Conservation (phyloP, 2,888 invertebrate species). For the Harpagoxenus sublaevis region DNA sequence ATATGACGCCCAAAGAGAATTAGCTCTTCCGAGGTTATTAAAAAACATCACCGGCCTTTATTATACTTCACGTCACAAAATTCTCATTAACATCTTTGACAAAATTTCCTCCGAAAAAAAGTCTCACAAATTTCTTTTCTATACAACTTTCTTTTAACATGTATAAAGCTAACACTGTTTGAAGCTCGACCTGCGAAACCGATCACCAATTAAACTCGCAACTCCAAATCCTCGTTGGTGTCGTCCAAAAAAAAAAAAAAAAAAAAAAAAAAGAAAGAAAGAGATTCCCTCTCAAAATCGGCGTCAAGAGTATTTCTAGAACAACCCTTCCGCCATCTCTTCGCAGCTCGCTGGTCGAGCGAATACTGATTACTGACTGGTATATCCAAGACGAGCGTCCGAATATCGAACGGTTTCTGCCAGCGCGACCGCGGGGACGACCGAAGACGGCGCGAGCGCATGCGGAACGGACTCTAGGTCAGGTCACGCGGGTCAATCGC, state of each 20-base stretch:
- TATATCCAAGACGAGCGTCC: background rate
- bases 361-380: slow-evolving; percentile 25
- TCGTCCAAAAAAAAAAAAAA: background rate
- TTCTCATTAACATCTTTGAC: background rate
- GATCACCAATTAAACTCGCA: background rate
- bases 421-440: background rate
- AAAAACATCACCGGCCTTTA: slow-evolving; percentile 14
- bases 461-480: slow-evolving; percentile 72
- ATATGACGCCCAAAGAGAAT: background rate
- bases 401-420: slow-evolving; percentile 36
- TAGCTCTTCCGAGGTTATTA: background rate
- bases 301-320: background rate
- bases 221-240: background rate
- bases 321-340: background rate
- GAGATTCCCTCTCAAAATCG: background rate
- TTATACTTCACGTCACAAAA: slow-evolving; percentile 6
- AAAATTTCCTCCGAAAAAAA: background rate
- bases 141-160: background rate
- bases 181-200: background rate
- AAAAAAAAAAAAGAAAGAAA: background rate
- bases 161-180: background rate
- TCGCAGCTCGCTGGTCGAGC: slow-evolving; percentile 40
- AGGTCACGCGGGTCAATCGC: slow-evolving; percentile 77
- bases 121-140: background rate
- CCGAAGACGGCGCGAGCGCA: slow-evolving; percentile 25